Conservation (phyloP, 2,113 vertebrate genomes). For the Galbula dea region DNA sequence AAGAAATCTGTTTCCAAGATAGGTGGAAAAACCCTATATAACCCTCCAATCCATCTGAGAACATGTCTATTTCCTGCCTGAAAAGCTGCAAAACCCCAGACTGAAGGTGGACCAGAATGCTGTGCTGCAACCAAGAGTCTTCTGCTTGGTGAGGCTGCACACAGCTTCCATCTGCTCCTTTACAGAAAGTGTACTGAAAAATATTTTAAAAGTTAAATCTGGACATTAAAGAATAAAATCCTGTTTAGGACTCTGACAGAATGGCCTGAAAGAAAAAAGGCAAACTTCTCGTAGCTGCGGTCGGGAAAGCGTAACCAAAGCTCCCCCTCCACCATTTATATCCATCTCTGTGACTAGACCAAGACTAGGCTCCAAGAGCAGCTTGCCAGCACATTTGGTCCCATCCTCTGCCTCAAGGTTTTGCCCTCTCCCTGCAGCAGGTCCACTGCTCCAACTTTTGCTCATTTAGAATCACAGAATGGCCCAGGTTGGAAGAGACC, state of each 20-base stretch:
- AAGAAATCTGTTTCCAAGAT: neutral
- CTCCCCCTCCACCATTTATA: neutral
- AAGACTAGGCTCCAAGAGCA: neutral
- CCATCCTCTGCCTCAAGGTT: neutral
- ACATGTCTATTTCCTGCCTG: neutral
- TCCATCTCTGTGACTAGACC: neutral
- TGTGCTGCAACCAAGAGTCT: neutral
- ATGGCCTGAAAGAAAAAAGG: neutral
- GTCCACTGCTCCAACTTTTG: neutral
- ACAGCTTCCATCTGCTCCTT: neutral
- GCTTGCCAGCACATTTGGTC: neutral
- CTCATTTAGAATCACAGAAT: no score
- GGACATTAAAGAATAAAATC: neutral
- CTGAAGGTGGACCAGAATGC: neutral
- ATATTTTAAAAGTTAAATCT: neutral
- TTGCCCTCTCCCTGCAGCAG: neutral
- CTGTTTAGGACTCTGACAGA: neutral
- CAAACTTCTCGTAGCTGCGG: neutral
- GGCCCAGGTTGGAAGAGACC: no score
- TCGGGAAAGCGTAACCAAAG: neutral
- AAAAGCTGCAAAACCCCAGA: neutral
- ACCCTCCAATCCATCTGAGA: neutral
- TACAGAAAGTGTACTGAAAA: neutral
- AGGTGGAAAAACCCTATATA: neutral
- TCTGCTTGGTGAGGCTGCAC: neutral